Base-by-base conservation (phyloP, 1,140 invertebrate genomes). In the Belonocnema kinseyi region DNA sequence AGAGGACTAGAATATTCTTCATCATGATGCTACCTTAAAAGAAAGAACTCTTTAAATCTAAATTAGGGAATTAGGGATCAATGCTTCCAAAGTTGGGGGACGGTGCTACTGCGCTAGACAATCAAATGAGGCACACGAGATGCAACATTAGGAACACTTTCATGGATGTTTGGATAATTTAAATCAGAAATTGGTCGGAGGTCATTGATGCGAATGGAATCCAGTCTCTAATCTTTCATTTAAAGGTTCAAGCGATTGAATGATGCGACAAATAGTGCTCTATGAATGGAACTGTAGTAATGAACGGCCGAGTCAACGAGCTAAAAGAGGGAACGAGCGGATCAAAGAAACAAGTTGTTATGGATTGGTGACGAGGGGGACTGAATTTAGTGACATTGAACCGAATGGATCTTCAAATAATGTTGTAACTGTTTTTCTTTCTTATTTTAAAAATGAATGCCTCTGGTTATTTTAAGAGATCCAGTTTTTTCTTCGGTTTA, bases 341-440 rank as follows among this genome's bases (percentile, higher is more conserved):
- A 58, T 17, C 77, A 82, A 83, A 80, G 82, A 78, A 82, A 71
- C 73, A 56, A 77, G 56, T 51, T 74, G 72, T 79, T 70, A 78
- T 81, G 76, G 74, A 79, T 82, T 76, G 72, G 73, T 51, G 78
- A 78, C 66, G 76, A 82, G 83, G 77, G 77, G 81, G 73, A 72
- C 74, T 72, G 78, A 86, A 85, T 74, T 83, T 82, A 82, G 76
- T 90, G 90, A 91, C 90, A 91, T 91, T 91, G 90, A 90, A 90
- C 88, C 87, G 86, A 88, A 89, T 89, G 84, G 82, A 88, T 84
- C 21, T 66, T 16, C 6, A 14, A 14, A 17, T 16, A 17, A 17
- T 53, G n/a, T 53, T 53, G n/a, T 3, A 14, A 5, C 26, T 0
- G 26, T 4, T 33, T 33, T 5, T 33, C 26, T 33, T 33, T 33